phyloP scores from a whole-genome alignment of 2,797 vertebrate genomes.

The Euthynnus affinis region DNA sequence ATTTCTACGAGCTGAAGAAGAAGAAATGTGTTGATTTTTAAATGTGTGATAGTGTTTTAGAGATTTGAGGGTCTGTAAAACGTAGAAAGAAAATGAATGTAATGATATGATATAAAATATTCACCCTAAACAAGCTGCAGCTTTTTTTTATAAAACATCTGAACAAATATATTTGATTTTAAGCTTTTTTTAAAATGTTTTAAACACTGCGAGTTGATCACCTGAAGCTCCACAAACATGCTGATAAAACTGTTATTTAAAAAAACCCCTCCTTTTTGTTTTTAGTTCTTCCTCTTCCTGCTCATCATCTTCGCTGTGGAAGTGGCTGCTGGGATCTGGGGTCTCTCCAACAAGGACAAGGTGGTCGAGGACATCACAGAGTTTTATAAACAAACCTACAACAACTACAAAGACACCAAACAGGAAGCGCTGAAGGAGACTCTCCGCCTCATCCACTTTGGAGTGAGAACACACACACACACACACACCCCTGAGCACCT shows the following conservation, averaged over 20 bases:
- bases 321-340: constrained; percentile 95
- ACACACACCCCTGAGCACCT: too few species aligned
- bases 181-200: too few species aligned
- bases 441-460: constrained; percentile 87
- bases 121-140: too few species aligned
- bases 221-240: neutral
- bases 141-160: too few species aligned
- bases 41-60: too few species aligned
- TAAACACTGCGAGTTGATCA: too few species aligned
- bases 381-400: constrained; percentile 89
- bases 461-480: constrained; percentile 82
- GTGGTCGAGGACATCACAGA: constrained; percentile 87
- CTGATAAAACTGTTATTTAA: neutral
- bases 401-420: constrained; percentile 75
- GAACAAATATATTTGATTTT: too few species aligned
- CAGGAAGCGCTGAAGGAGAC: constrained; percentile 87
- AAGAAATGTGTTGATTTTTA: too few species aligned
- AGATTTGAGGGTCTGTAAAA: too few species aligned
- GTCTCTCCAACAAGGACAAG: constrained; percentile 92
- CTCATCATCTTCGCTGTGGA: constrained; percentile 94
- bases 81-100: too few species aligned
- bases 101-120: too few species aligned
- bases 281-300: constrained; percentile 95
- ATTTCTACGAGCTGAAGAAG: too few species aligned
- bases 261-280: neutral